Percentiles rank a stretch among this genome's conserved stretches.
phyloP scores from a whole-genome alignment of 2,797 vertebrate genomes.

The Lycodopsis pacificus region DNA sequence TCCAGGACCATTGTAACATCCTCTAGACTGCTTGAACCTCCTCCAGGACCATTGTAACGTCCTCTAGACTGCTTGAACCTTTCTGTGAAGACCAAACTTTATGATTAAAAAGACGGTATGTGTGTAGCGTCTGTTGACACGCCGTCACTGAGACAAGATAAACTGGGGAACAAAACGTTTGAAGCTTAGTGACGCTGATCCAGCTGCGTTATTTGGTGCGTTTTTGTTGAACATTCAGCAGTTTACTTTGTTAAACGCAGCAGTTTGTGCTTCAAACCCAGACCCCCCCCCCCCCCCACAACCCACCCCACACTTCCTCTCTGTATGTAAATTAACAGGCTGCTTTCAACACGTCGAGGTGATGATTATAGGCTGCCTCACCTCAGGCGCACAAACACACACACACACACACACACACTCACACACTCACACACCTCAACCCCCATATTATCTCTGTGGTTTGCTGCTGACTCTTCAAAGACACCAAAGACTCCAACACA shows the following conservation, averaged over 20 bases:
- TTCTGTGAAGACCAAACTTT: too few species aligned
- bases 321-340: constrained; percentile 69
- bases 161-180: neutral
- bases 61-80: neutral
- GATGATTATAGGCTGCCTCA: constrained; percentile 74
- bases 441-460: constrained; percentile 56
- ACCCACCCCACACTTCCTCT: neutral
- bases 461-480: constrained; percentile 68
- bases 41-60: neutral
- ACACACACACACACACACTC: constrained; percentile 35
- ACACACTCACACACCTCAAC: constrained; percentile 26
- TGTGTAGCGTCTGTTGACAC: neutral
- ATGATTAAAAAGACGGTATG: too few species aligned
- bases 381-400: constrained; percentile 59
- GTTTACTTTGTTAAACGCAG: constrained; percentile 58
- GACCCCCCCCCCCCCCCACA: too few species aligned
- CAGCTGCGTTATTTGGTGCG: neutral
- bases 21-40: too few species aligned
- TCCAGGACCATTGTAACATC: too few species aligned
- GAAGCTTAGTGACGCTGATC: too few species aligned
- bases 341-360: constrained; percentile 68
- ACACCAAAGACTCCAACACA: constrained; percentile 40
- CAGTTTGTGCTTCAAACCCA: constrained; percentile 43
- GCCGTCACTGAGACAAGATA: neutral
- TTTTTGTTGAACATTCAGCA: constrained; percentile 31